Evolutionary conservation across 2,888 invertebrate species (phyloP).

Genomic region (Drosophila ustulata): DNA sequence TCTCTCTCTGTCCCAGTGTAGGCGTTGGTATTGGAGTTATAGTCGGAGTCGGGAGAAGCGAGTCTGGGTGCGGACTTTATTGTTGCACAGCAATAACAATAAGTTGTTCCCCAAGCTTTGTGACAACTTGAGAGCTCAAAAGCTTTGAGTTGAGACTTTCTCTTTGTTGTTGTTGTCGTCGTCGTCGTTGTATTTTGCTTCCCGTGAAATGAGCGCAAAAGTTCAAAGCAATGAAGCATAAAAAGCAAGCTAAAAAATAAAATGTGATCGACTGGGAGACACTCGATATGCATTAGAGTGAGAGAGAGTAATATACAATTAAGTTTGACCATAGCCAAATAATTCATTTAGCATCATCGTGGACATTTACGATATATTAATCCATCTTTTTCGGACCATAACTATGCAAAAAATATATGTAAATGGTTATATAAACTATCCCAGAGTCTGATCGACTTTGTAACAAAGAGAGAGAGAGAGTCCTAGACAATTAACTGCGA

Average conservation of each 20-base stretch:
- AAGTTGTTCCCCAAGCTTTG: conserved; percentile 45
- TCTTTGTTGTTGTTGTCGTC: conserved; percentile 65
- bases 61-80: conserved; percentile 41
- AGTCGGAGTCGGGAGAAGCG: neutral
- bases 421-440: no score
- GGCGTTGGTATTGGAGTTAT: conserved; percentile 34
- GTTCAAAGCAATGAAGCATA: conserved; percentile 79
- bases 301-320: neutral
- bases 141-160: conserved; percentile 69
- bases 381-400: no score
- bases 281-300: neutral
- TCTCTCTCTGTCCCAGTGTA: conserved; percentile 22
- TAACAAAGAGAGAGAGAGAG: no score
- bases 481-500: no score
- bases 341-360: no score
- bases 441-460: no score
- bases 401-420: no score
- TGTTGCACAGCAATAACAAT: conserved; percentile 50
- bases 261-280: neutral
- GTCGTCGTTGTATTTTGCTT: conserved; percentile 24
- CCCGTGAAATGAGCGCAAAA: conserved; percentile 70
- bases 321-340: neutral
- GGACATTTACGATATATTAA: no score
- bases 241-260: conserved; percentile 23
- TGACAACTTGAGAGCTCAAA: conserved; percentile 42